phyloP scores from a whole-genome alignment of 2,888 invertebrate species.

The Hoplodrina ambigua region DNA sequence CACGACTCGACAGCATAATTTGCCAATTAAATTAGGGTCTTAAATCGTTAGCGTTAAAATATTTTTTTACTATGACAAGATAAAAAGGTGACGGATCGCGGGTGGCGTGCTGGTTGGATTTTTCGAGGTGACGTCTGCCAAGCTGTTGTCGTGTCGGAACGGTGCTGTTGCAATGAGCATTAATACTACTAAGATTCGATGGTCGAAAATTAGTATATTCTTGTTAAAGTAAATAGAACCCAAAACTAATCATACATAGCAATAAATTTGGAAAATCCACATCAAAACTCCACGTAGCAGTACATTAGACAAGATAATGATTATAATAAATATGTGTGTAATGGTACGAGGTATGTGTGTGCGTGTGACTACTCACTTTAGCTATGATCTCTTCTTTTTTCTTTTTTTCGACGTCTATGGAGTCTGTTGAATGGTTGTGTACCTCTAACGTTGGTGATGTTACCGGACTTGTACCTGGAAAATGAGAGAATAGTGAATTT shows the following conservation, averaged over 20 bases:
- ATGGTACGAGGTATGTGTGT: constrained; percentile 62
- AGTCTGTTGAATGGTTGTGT: constrained; percentile 95
- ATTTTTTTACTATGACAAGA: too few species aligned
- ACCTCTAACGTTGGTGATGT: constrained; percentile 92
- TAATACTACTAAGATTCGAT: constrained; percentile 42
- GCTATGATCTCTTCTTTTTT: constrained; percentile 91
- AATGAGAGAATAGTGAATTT: constrained; percentile 6
- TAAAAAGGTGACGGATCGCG: too few species aligned
- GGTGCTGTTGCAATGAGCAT: too few species aligned
- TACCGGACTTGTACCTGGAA: constrained; percentile 93
- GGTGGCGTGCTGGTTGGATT: too few species aligned
- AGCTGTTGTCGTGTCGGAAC: too few species aligned
- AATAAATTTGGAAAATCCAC: constrained; percentile 74
- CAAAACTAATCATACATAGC: constrained; percentile 74
- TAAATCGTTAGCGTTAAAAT: too few species aligned
- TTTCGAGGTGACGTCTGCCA: too few species aligned
- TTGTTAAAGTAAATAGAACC: constrained; percentile 63
- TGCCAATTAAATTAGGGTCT: too few species aligned
- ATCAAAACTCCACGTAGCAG: constrained; percentile 81
- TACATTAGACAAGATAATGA: constrained; percentile 74
- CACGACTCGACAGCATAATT: too few species aligned
- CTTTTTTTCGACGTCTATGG: constrained; percentile 92
- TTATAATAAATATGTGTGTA: constrained; percentile 73
- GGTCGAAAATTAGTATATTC: constrained; percentile 43
- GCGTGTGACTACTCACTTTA: constrained; percentile 78